phyloP scores from a whole-genome alignment of 1,140 invertebrate genomes.

The Babylonia areolata region DNA sequence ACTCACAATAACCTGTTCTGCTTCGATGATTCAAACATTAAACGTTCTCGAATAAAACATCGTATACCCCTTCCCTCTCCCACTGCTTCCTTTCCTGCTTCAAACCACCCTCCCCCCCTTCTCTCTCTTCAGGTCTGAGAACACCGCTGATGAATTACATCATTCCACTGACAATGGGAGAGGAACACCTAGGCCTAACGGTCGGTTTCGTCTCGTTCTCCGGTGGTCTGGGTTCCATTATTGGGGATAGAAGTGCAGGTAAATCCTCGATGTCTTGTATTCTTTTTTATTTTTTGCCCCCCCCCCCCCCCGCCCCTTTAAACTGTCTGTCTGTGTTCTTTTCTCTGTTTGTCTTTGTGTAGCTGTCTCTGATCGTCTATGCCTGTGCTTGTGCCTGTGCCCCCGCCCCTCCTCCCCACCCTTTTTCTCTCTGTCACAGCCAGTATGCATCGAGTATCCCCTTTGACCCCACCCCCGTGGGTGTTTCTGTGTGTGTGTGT shows the following conservation, averaged over 20 bases:
- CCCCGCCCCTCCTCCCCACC: background rate
- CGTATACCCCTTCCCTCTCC: no score
- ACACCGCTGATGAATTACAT: background rate
- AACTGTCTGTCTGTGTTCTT: background rate
- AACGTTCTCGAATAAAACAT: no score
- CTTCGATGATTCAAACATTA: no score
- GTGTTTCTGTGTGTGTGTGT: background rate
- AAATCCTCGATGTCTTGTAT: no score
- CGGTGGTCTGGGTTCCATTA: constrained; percentile 8
- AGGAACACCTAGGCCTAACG: constrained; percentile 11
- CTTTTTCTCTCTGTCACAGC: background rate
- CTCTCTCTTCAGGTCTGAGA: background rate
- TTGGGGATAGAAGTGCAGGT: constrained; percentile 11
- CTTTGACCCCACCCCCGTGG: background rate
- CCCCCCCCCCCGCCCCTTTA: no score
- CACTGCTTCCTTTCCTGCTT: no score
- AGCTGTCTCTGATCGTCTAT: no score
- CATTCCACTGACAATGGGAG: background rate
- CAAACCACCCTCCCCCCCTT: no score
- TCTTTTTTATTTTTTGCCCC: no score
- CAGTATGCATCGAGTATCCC: no score
- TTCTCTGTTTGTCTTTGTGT: background rate
- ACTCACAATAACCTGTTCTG: no score
- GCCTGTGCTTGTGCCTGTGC: background rate
- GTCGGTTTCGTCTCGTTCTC: constrained; percentile 7